Percentiles rank a stretch among this genome's conserved stretches.
phyloP scores from a whole-genome alignment of 2,888 invertebrate species.

The Paralinhomoeus sp. region DNA sequence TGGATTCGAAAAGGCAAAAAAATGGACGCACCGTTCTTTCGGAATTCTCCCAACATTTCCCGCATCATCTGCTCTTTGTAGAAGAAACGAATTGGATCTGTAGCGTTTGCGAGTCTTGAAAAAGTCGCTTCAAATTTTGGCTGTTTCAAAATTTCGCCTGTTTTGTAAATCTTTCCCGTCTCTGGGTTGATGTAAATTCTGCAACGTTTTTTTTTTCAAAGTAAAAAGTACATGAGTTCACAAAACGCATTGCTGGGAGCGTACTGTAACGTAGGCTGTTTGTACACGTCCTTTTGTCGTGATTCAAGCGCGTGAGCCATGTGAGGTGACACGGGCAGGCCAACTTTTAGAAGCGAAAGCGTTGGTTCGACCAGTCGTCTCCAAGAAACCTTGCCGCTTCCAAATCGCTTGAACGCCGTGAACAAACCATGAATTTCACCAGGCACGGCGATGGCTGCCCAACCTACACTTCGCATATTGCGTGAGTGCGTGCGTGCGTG shows the following conservation, averaged over 20 bases:
- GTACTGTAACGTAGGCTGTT: too few species aligned
- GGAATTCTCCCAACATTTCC: slow-evolving; percentile 20
- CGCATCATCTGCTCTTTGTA: slow-evolving; percentile 22
- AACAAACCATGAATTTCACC: slow-evolving; percentile 24
- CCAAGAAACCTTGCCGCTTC: slow-evolving; percentile 18
- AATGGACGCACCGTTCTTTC: slow-evolving; percentile 15
- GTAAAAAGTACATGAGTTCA: too few species aligned
- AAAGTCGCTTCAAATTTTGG: slow-evolving; percentile 19
- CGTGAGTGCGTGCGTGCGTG: too few species aligned
- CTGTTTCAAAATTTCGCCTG: slow-evolving; percentile 18
- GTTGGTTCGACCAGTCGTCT: slow-evolving; percentile 8
- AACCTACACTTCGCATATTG: too few species aligned
- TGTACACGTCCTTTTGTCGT: slow-evolving; percentile 20
- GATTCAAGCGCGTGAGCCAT: slow-evolving; percentile 19
- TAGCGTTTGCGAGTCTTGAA: slow-evolving; percentile 10
- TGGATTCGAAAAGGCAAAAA: too few species aligned
- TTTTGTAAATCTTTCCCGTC: slow-evolving; percentile 17
- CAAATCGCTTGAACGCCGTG: slow-evolving; percentile 17
- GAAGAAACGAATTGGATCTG: slow-evolving; percentile 19
- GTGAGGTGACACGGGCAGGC: slow-evolving; percentile 14
- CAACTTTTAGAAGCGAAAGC: slow-evolving; percentile 11
- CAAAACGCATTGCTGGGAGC: too few species aligned
- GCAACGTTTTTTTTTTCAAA: neutral
- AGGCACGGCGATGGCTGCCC: slow-evolving; percentile 18
- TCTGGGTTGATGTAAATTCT: slow-evolving; percentile 5